Conservation (phyloP, 2,888 invertebrate genomes). For the Litoditis marina region DNA sequence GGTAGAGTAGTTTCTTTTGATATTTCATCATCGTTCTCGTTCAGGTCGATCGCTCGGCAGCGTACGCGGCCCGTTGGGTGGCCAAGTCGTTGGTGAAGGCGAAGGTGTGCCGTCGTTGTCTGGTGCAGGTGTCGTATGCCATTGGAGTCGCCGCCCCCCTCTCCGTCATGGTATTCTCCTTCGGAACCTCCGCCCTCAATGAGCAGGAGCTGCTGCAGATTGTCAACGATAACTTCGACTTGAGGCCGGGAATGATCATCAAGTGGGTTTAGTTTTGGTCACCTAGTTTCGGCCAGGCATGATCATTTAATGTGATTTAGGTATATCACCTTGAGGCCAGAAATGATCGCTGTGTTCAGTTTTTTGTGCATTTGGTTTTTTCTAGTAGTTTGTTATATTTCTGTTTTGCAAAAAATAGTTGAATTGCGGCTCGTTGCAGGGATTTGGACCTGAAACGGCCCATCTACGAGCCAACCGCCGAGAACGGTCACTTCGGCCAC, state of each 20-base stretch:
- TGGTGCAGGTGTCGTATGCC: constrained; percentile 80
- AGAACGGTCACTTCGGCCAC: constrained; percentile 97
- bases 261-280: constrained; percentile 73
- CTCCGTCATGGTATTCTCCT: constrained; percentile 93
- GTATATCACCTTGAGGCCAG: no score
- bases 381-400: no score
- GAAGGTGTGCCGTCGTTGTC: constrained; percentile 89
- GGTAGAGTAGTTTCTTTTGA: no score
- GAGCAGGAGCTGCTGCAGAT: constrained; percentile 80
- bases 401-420: constrained; percentile 11
- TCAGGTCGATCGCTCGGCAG: constrained; percentile 85
- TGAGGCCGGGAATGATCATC: constrained; percentile 93
- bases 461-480: constrained; percentile 94
- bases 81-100: constrained; percentile 94
- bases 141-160: constrained; percentile 96
- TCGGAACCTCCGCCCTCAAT: constrained; percentile 80
- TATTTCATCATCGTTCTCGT: no score
- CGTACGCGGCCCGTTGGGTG: constrained; percentile 97
- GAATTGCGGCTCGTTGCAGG: no score
- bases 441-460: constrained; percentile 75
- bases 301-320: no score
- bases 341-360: no score
- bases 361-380: no score
- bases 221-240: constrained; percentile 90
- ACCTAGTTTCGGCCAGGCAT: no score